Base-by-base conservation (phyloP, 2,888 invertebrate genomes). In the Siphlonurus alternatus region DNA sequence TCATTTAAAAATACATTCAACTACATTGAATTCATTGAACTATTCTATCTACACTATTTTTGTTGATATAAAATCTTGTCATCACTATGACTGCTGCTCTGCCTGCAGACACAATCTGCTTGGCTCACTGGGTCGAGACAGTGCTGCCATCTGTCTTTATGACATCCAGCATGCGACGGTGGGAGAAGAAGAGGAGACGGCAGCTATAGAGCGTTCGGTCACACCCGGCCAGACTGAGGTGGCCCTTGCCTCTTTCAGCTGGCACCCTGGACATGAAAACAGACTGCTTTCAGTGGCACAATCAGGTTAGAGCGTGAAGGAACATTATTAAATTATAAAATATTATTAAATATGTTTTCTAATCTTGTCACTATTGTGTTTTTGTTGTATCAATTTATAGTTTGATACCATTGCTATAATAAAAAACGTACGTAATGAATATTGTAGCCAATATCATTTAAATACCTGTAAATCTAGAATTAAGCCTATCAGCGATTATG, bases 231-330 rank as follows among this genome's bases (percentile, higher is more conserved):
- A 25, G 25, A 63, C 24, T 61, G 61, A 64, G 62, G 24, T 65
- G 22, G 61, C 65, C 59, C 76, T 93, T 18, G 83, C 86, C 10
- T 87, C 91, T 66, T 89, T 92, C 75, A 84, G 88, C 51, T 96
- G 96, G 93, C 95, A 96, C 77, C 88, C 89, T 1, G 79, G 79
- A 2, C 86, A 91, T 71, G 88, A 87, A 74, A 89, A 89, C 71
- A 77, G 89, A 38, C 77, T 93, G 68, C 76, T 93, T 63, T 84
- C 86, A 0, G 83, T 87, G 61, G 78, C 82, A n/a, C 72, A 79
- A 1, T 77, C 79, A 61, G 83, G 82, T 81, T 70, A 65, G 61
- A 20, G 56, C 54, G 1, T 5, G 23, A 20, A 10, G 22, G 2
- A 1, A 19, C 23, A 18, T 20, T 22, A 1, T 3, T 18, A 23